These are phyloP conservation scores for Phaethornis superciliosus DNA, from an alignment of 2,113 vertebrate species.

Conservation along the genomic window DNA sequence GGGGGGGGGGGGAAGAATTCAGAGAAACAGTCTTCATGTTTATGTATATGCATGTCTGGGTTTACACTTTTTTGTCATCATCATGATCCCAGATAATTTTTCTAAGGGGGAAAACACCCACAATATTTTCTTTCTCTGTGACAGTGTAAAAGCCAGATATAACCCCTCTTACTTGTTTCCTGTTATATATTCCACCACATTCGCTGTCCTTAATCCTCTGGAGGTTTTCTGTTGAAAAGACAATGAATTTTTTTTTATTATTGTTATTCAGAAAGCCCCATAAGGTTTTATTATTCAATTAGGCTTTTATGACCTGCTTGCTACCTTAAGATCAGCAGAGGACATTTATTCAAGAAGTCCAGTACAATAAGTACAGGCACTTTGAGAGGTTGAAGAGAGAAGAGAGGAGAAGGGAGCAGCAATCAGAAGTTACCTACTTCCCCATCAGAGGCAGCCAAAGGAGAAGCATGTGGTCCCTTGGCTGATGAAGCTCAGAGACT, in stretches of 20 bases:
- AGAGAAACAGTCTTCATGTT: not conserved
- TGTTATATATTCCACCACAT: constrained; percentile 81
- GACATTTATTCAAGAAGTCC: not conserved
- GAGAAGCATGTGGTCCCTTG: not conserved
- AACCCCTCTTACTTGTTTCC: constrained; percentile 73
- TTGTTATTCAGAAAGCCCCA: not conserved
- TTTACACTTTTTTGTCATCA: not conserved
- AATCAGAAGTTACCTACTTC: not conserved
- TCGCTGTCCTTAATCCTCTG: constrained; percentile 81
- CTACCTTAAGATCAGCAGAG: not conserved
- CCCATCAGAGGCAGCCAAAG: not conserved
- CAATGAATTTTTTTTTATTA: not conserved
- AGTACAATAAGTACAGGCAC: not conserved
- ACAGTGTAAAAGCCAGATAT: not conserved
- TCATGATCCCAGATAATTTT: not conserved
- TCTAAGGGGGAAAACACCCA: not conserved
- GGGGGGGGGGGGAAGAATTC: not conserved
- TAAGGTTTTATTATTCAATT: too few relatives aligned
- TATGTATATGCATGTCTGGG: not conserved
- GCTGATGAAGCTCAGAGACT: not conserved
- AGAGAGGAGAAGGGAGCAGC: too few relatives aligned
- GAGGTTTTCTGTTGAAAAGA: constrained; percentile 77
- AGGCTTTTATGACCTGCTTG: not conserved
- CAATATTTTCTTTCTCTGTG: not conserved
- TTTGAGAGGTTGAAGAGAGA: not conserved